Percentiles rank a stretch among this genome's conserved stretches.
These are phyloP conservation scores for Sebastes dallii DNA, from an alignment of 2,797 vertebrate genomes.

Conservation along the genomic window DNA sequence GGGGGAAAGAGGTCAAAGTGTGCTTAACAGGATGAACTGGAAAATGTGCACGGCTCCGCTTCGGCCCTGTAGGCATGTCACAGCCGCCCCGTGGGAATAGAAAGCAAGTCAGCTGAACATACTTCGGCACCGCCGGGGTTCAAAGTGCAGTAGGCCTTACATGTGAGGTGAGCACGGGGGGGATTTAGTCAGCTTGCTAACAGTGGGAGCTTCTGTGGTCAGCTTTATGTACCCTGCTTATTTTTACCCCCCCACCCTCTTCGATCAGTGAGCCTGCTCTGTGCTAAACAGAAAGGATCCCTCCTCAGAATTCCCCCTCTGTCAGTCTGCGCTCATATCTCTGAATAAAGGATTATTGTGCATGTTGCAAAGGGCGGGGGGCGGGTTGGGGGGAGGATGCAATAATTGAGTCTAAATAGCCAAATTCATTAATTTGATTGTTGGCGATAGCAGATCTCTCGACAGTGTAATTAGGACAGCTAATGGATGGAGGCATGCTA, in stretches of 20 bases:
- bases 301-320: slow-evolving; percentile 41
- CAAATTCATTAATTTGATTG: slow-evolving; percentile 83
- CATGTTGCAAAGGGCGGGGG: slow-evolving; percentile 27
- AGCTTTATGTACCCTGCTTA: slow-evolving; percentile 40
- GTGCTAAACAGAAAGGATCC: slow-evolving; percentile 22
- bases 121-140: slow-evolving; percentile 21
- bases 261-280: slow-evolving; percentile 9
- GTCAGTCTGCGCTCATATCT: slow-evolving; percentile 56
- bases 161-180: slow-evolving; percentile 31
- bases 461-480: slow-evolving; percentile 80
- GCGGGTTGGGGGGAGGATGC: neutral
- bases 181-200: slow-evolving; percentile 24
- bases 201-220: slow-evolving; percentile 60
- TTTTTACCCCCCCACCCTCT: slow-evolving; percentile 16
- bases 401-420: slow-evolving; percentile 77
- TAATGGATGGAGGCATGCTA: slow-evolving; percentile 79
- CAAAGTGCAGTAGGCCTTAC: slow-evolving; percentile 32
- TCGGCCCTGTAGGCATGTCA: slow-evolving; percentile 22
- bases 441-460: slow-evolving; percentile 78
- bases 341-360: slow-evolving; percentile 71
- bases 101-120: slow-evolving; percentile 57
- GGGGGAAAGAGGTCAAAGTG: slow-evolving; percentile 13
- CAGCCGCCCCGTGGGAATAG: slow-evolving; percentile 2
- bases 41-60: slow-evolving; percentile 22
- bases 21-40: neutral